Evolutionary conservation across 2,797 vertebrate species (phyloP), one percentile per base, ranked within the genome.

Genomic region (Lophius americanus): DNA sequence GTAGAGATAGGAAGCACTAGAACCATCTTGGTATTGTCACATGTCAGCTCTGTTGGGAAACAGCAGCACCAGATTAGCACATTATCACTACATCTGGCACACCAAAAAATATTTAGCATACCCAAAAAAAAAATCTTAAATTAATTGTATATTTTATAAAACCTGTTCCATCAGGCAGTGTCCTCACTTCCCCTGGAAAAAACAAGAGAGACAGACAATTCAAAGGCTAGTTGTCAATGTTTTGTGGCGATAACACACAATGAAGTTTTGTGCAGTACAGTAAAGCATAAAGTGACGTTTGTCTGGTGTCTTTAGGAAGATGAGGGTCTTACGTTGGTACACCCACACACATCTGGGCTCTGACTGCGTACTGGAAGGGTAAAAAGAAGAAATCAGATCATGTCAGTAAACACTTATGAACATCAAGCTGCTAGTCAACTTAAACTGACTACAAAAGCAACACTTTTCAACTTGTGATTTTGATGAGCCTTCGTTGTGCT

Each of bases 291-390:
- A 6, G 9, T 69, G 9, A 9, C n/a, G 68, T 73, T 69, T 10
- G 63, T 51, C 4, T 42, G 44, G 61, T 8, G 3, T 37, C 60
- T 64, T 57, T 66, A 41, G 3, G 35, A 55, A 44, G 51, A 33
- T 49, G 7, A 58, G 41, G 6, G 35, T 61, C 92, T 92, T 89
- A 94, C 93, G 88, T 85, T 93, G 92, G 60, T 88, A 82, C 53
- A 93, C 70, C 93, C 93, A 93, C 32, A 93, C 41, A n/a, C 93
- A 94, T 62, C 86, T 87, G 44, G 85, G 73, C 58, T 84, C 75
- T 2, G 93, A 94, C 90, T 94, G 93, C 68, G 90, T 85, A 78
- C 92, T 94, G 86, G 64, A 76, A 71, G 85, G 58, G 77, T 49
- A 80, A 75, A 61, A 78, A 55, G n/a, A 47, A 57, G 33, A 53